phyloP scores from a whole-genome alignment of 2,797 vertebrate genomes.

The Channallabes apus region DNA sequence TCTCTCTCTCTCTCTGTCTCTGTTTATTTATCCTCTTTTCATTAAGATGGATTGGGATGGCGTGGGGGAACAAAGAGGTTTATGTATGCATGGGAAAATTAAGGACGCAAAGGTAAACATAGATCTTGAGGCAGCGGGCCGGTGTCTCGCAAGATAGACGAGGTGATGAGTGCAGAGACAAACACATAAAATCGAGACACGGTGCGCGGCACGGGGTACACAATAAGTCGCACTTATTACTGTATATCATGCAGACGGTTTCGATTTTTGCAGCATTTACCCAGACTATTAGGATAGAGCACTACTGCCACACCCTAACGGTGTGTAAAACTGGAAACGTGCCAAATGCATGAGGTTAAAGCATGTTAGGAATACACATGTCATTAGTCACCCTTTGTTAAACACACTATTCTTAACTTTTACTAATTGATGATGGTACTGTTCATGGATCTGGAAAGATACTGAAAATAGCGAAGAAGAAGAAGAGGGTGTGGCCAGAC shows the following conservation, averaged over 20 bases:
- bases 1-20: neutral
- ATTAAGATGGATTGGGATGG: conserved; percentile 58
- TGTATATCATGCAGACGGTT: neutral
- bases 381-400: neutral
- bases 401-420: too few relatives aligned
- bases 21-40: conserved; percentile 61
- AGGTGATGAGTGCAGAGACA: conserved; percentile 16
- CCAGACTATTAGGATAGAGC: too few relatives aligned
- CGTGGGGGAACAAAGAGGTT: conserved; percentile 57
- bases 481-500: neutral
- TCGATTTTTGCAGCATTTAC: too few relatives aligned
- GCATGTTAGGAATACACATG: neutral
- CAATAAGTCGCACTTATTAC: neutral
- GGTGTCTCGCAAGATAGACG: conserved; percentile 61
- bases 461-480: too few relatives aligned
- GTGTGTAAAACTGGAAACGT: neutral
- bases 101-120: conserved; percentile 63
- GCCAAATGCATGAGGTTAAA: neutral
- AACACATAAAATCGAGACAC: neutral
- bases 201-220: neutral
- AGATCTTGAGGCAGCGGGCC: conserved; percentile 66
- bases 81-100: conserved; percentile 64
- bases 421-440: neutral
- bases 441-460: neutral
- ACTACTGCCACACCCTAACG: neutral